Conservation (phyloP, 2,888 invertebrate species). For the Drosophila colorata region DNA sequence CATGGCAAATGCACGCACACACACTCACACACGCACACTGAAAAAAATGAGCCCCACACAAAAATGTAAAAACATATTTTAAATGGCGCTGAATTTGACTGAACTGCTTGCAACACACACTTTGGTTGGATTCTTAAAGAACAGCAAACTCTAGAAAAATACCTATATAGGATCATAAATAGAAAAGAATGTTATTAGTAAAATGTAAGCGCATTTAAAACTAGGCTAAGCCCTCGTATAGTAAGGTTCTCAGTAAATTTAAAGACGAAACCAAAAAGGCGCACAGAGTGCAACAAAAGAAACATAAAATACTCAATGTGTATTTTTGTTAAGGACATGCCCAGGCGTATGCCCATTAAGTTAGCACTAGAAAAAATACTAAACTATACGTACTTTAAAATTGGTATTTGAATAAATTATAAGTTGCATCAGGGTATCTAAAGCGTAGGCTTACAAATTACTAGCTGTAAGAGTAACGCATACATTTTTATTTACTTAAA, state of each 20-base stretch:
- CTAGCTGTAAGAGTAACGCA: slow-evolving; percentile 49
- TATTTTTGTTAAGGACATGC: slow-evolving; percentile 26
- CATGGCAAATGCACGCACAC: slow-evolving; percentile 16
- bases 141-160: slow-evolving; percentile 5
- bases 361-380: slow-evolving; percentile 15
- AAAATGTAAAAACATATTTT: slow-evolving; percentile 22
- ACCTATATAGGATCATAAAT: not conserved
- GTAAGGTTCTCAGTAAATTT: slow-evolving; percentile 1
- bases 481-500: slow-evolving; percentile 15
- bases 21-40: slow-evolving; percentile 25
- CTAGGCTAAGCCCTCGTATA: slow-evolving; percentile 37
- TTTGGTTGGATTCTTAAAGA: slow-evolving; percentile 33
- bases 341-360: not conserved
- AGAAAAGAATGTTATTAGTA: slow-evolving; percentile 20
- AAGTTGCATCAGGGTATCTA: slow-evolving; percentile 72
- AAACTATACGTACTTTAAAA: slow-evolving; percentile 25
- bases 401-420: slow-evolving; percentile 27
- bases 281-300: slow-evolving; percentile 40
- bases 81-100: slow-evolving; percentile 50
- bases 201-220: slow-evolving; percentile 73
- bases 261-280: slow-evolving; percentile 7
- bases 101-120: slow-evolving; percentile 48
- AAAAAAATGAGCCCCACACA: slow-evolving; percentile 70
- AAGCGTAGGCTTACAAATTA: slow-evolving; percentile 64
- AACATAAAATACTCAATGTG: slow-evolving; percentile 26